phyloP scores from a whole-genome alignment of 2,113 vertebrate genomes.

The Xenopus laevis region DNA sequence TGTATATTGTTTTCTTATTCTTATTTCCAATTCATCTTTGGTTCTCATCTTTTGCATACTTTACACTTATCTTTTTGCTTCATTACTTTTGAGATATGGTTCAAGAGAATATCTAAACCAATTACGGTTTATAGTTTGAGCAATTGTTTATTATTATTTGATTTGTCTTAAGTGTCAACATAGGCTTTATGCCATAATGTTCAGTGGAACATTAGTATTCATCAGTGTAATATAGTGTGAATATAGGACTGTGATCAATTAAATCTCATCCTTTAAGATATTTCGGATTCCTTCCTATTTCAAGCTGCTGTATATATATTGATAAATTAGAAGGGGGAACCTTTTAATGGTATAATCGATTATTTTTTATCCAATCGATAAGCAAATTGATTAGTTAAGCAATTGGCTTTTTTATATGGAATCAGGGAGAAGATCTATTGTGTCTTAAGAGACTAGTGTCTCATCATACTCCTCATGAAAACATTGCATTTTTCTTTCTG shows the following conservation, averaged over 20 bases:
- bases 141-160: slow-evolving; percentile 58
- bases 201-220: slow-evolving; percentile 54
- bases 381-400: no score
- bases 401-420: no score
- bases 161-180: slow-evolving; percentile 60
- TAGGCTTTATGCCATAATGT: slow-evolving; percentile 48
- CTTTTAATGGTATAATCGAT: no score
- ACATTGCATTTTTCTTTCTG: no score
- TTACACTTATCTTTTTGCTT: background rate
- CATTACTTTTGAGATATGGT: slow-evolving; percentile 44
- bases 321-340: background rate
- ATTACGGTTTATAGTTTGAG: slow-evolving; percentile 57
- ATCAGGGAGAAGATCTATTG: no score
- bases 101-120: slow-evolving; percentile 59
- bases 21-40: no score
- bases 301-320: background rate
- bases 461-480: no score
- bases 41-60: no score
- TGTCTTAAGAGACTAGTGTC: no score
- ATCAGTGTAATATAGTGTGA: background rate
- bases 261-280: background rate
- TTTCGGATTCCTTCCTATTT: background rate
- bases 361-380: background rate
- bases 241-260: no score
- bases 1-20: no score